Evolutionary conservation across 2,888 invertebrate species (phyloP), one percentile per base, ranked within the genome.

Genomic region (Scaptomyza caliginosa): DNA sequence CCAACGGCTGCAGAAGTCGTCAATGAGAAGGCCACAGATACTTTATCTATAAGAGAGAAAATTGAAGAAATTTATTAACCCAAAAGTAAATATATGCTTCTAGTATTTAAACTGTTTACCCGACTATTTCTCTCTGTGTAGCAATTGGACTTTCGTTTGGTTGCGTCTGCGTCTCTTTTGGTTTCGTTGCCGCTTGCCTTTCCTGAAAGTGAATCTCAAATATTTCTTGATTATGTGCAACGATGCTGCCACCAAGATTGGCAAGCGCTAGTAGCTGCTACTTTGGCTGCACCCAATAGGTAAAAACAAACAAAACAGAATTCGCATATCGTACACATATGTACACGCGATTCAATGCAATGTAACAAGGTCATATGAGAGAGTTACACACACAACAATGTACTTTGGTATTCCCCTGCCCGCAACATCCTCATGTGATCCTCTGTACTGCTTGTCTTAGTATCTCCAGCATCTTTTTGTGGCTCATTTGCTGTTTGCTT

Each of bases 181-280:
- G 40, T n/a, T 11, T 45, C 50, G 28, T 57, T 21, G 54, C 36
- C n/a, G 69, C 8, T 43, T 28, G 42, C 48, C 66, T 65, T 64
- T 59, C 58, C 70, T 69, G 75, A 83, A 85, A 83, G 86, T 86
- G 86, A 83, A 83, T 83, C 86, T 83, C 62, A 83, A 86, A 73
- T 74, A 82, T 82, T 79, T 85, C 72, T 76, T 76, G 80, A 80
- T 75, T 75, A 76, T 75, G 68, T 66, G 72, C 68, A 67, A 48
- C 50, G 43, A 59, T 56, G 58, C 39, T 36, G 63, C 63, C 39
- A 21, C 34, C 57, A 24, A 59, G 67, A 51, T 54, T 64, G 62
- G 34, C 19, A 24, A 51, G 19, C 26, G 19, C 45, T 39, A 13
- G 28, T 4, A 16, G 50, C 19, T 17, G 45, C 28, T 50, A 67